A percentile compares a stretch with the other conserved stretches of the same genome.
These are phyloP conservation scores for Elanoides forficatus DNA, from an alignment of 2,113 vertebrate genomes.

Conservation along the genomic window DNA sequence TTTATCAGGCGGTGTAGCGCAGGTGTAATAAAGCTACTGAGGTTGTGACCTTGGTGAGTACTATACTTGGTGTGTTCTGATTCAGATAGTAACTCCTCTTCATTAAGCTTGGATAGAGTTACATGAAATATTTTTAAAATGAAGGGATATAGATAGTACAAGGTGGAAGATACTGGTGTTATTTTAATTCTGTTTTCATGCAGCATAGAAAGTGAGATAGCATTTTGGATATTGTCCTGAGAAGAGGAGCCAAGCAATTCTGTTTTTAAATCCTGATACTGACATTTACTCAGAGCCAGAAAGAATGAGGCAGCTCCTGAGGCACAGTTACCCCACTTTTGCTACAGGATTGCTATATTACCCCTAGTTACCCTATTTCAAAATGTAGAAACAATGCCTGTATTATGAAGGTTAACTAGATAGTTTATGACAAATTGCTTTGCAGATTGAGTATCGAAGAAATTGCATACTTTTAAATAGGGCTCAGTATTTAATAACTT, in stretches of 20 bases:
- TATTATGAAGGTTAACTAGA: neutral
- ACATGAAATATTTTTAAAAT: constrained; percentile 18
- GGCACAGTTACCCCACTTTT: neutral
- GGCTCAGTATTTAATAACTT: neutral
- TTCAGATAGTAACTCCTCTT: neutral
- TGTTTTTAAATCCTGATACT: neutral
- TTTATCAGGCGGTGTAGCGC: constrained; percentile 26
- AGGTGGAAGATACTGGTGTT: neutral
- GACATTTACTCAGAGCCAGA: constrained; percentile 1
- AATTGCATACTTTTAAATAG: neutral
- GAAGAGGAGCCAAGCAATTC: constrained; percentile 9
- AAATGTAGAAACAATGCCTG: neutral
- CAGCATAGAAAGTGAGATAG: neutral
- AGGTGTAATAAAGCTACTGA: neutral
- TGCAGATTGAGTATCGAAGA: neutral
- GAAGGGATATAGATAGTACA: neutral
- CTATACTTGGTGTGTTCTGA: neutral
- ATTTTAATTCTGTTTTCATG: constrained; percentile 25
- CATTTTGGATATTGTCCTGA: neutral
- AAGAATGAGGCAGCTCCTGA: neutral
- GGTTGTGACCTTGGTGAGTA: neutral
- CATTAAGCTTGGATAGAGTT: neutral
- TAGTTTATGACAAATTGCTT: neutral
- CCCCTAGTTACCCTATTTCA: neutral
- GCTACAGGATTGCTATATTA: neutral